These are phyloP conservation scores for Crocallis elinguaria DNA, from an alignment of 2,888 invertebrate genomes.

Conservation along the genomic window DNA sequence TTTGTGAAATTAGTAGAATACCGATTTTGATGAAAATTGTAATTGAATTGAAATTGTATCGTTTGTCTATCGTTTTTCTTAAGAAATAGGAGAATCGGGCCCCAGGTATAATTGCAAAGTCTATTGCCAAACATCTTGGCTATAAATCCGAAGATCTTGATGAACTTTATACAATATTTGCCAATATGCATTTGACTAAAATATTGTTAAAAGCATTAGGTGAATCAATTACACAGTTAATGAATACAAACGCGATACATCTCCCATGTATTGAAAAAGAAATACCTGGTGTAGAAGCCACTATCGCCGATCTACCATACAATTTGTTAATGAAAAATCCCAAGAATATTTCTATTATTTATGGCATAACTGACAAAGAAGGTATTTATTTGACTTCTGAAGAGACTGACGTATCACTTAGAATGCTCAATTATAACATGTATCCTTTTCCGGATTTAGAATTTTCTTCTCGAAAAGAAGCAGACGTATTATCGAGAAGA, in stretches of 20 bases:
- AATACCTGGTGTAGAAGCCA: constrained; percentile 60
- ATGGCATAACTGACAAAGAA: constrained; percentile 67
- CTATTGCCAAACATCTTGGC: constrained; percentile 57
- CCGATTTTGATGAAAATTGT: too few relatives aligned
- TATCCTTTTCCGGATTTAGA: constrained; percentile 23
- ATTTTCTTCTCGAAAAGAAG: constrained; percentile 61
- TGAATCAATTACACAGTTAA: constrained; percentile 10
- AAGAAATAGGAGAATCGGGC: too few relatives aligned
- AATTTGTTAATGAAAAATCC: constrained; percentile 57
- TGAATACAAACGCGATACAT: constrained; percentile 41
- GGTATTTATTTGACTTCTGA: constrained; percentile 53
- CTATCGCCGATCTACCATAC: constrained; percentile 64
- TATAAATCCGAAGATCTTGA: constrained; percentile 59
- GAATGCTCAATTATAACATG: constrained; percentile 3
- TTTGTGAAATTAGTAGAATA: too few relatives aligned
- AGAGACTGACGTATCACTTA: constrained; percentile 43
- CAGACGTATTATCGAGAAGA: constrained; percentile 45
- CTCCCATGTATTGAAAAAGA: constrained; percentile 68
- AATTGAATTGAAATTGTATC: too few relatives aligned
- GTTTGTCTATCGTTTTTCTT: too few relatives aligned
- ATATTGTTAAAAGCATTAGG: constrained; percentile 42
- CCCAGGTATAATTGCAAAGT: constrained; percentile 30
- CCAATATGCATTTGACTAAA: constrained; percentile 51
- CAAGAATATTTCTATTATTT: constrained; percentile 55
- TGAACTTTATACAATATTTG: constrained; percentile 64